These are phyloP conservation scores for Montifringilla adamsi DNA, from an alignment of 2,113 vertebrate genomes.

Conservation along the genomic window DNA sequence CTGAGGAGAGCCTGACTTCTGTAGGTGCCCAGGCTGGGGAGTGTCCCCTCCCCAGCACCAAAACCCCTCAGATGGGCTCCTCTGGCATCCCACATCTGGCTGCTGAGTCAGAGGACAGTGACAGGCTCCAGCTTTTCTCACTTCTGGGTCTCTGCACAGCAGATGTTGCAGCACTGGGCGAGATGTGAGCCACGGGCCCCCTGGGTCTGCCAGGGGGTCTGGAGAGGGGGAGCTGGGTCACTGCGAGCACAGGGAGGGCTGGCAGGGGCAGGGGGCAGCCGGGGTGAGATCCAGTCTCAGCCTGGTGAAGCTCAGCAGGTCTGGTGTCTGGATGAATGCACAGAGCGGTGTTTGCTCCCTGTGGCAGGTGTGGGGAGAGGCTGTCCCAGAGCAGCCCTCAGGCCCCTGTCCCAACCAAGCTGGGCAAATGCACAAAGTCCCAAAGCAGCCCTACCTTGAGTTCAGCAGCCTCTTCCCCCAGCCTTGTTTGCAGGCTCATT, in stretches of 20 bases:
- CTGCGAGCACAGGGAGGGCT: accelerated
- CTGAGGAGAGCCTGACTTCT: accelerated
- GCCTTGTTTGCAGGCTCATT: not conserved
- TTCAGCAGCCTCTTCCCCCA: not conserved
- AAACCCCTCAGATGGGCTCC: not conserved
- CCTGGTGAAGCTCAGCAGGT: not conserved
- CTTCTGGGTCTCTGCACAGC: not conserved
- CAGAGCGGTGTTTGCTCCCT: not conserved
- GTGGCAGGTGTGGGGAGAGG: accelerated
- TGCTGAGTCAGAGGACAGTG: not conserved
- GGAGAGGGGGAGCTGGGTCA: accelerated
- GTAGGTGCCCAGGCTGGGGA: accelerated
- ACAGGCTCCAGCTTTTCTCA: not conserved
- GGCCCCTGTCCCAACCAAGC: not conserved
- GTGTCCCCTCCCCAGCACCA: not conserved
- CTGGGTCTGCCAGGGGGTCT: accelerated
- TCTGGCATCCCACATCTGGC: not conserved
- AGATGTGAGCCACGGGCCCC: accelerated
- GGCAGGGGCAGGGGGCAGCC: not conserved
- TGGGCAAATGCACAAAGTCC: not conserved
- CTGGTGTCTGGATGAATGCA: accelerated
- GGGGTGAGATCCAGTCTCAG: not conserved
- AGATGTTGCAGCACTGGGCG: accelerated
- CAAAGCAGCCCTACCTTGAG: not conserved
- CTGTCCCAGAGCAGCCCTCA: accelerated